Evolutionary conservation across 1,140 invertebrate genomes (phyloP), one percentile per base, ranked within the genome.

Genomic region (Aphelenchoides besseyi): DNA sequence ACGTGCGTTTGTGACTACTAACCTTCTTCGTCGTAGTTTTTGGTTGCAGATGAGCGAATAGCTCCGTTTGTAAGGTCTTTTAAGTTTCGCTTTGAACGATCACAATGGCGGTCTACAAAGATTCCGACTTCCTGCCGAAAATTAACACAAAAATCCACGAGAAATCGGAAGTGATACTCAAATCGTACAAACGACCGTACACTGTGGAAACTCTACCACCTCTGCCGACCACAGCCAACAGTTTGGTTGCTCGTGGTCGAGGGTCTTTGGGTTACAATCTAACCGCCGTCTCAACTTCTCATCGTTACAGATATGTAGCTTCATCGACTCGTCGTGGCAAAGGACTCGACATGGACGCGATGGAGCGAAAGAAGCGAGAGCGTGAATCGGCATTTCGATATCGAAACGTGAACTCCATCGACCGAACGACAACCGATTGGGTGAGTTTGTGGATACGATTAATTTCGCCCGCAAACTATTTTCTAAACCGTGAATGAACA

Each of bases 311-410:
- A 59, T 83, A 83, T 69, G 76, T 83, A 3, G 82, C 76, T 8
- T 78, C 82, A 2, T 77, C 76, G 5, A 74, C 80, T 0, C 71
- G 73, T 23, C 52, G 66, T 9, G 68, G 73, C 16, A 68, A 73
- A 28, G 71, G 78, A 1, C 68, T 84, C 28, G 75, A 83, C 62
- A 69, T 83, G 28, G 81, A 82, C 12, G 82, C 79, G 36, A n/a
- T 82, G 26, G 79, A 82, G 59, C 37, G 64, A 9, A 61, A 54
- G 41, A 76, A 78, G 64, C 77, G 74, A 37, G 67, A 68, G 23
- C 76, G 74, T 9, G 54, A 68, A 29, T n/a, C 33, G 9, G 68
- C 74, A 1, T 63, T 53, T 28, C 33, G 75, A 16, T 64, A 75
- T 0, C 63, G 71, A 48, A 74, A 74, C 30, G 23, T 3, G 18